phyloP scores from a whole-genome alignment of 2,888 invertebrate genomes.

The Harpalus rufipes region DNA sequence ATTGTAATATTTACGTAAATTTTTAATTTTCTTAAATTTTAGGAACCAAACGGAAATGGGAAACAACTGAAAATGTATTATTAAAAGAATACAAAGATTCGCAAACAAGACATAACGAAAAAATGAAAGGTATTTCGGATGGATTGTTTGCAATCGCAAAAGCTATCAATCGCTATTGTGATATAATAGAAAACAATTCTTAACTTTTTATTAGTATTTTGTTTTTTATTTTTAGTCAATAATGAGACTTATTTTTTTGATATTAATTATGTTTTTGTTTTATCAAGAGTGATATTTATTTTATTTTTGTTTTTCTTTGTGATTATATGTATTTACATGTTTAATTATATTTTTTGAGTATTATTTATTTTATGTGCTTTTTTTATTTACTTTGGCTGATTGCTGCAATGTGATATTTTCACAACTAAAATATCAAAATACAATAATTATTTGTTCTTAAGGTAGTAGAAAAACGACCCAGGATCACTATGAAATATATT shows the following conservation, averaged over 20 bases:
- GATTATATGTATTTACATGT: background rate
- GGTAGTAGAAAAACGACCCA: background rate
- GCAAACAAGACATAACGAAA: background rate
- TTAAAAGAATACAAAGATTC: constrained; percentile 4
- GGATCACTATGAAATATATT: constrained; percentile 1
- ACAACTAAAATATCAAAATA: background rate
- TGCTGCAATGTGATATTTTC: background rate
- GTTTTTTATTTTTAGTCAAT: background rate
- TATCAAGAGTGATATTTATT: background rate
- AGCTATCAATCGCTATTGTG: constrained; percentile 8
- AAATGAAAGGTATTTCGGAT: background rate
- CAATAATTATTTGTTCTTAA: background rate
- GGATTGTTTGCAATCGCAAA: constrained; percentile 3
- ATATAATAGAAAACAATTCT: background rate
- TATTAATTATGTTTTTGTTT: background rate
- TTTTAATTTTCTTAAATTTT: background rate
- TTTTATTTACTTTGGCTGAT: background rate
- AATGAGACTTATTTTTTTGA: background rate
- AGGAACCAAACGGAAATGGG: background rate
- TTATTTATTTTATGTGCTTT: background rate
- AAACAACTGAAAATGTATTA: constrained; percentile 4
- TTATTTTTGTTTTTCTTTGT: background rate
- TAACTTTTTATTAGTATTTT: background rate
- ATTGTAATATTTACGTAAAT: background rate
- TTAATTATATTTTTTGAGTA: background rate